Conservation (phyloP, 92 coral and sea anemone species). For the Chrysogorgia sp. region DNA sequence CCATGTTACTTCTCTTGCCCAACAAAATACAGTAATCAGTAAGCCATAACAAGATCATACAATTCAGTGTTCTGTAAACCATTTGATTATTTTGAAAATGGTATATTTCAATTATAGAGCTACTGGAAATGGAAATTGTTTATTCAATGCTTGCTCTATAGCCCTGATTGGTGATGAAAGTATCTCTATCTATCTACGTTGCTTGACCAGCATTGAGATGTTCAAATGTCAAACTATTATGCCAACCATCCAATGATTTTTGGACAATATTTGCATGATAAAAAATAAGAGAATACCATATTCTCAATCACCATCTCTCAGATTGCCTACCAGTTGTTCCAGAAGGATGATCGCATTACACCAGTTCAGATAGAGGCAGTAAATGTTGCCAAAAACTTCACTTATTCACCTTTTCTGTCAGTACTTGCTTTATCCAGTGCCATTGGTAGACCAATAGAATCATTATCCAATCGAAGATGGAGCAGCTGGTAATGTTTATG, state of each 20-base stretch:
- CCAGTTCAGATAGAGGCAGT: constrained; percentile 34
- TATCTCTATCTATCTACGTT: constrained; percentile 45
- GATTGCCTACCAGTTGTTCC: constrained; percentile 15
- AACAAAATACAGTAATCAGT: too few relatives aligned
- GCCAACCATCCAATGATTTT: constrained; percentile 45
- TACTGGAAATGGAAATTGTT: too few relatives aligned
- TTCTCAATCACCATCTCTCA: constrained; percentile 35
- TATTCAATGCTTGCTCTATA: constrained; percentile 10
- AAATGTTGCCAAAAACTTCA: constrained; percentile 32
- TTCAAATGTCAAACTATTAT: constrained; percentile 14
- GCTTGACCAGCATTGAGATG: constrained; percentile 45
- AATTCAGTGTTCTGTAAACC: too few relatives aligned
- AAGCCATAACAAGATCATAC: too few relatives aligned
- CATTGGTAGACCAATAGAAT: constrained; percentile 30
- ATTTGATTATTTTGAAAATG: too few relatives aligned
- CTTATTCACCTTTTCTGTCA: constrained; percentile 30
- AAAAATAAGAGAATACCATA: constrained; percentile 5
- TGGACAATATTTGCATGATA: constrained; percentile 16
- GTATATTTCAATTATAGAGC: neutral
- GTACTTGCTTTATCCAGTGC: constrained; percentile 37
- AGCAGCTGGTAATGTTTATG: neutral
- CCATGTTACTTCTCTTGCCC: too few relatives aligned
- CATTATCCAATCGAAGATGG: constrained; percentile 30
- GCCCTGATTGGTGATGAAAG: constrained; percentile 7
- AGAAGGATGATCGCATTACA: constrained; percentile 27